phyloP scores from a whole-genome alignment of 2,797 vertebrate species.

The Poeciliopsis infans region DNA sequence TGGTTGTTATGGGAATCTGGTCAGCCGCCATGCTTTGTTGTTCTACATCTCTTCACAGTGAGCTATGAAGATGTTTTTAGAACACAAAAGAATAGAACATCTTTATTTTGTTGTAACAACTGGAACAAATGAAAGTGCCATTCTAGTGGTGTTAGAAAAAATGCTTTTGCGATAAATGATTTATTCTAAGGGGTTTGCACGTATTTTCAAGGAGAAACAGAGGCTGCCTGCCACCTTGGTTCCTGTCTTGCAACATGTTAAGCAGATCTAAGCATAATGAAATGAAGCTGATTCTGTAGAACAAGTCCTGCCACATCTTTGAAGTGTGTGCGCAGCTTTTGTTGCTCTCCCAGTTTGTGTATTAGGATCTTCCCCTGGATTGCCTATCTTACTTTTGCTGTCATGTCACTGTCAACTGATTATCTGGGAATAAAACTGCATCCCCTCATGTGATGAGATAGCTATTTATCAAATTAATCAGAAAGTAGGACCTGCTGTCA shows the following conservation, averaged over 20 bases:
- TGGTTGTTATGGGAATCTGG: not conserved
- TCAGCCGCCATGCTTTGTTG: not conserved
- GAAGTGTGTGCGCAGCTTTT: not conserved
- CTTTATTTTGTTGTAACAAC: not conserved
- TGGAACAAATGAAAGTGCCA: not conserved
- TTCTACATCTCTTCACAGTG: not conserved
- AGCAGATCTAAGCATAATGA: not conserved
- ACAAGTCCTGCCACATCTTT: not conserved
- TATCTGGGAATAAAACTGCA: not conserved
- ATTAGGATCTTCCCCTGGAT: not conserved
- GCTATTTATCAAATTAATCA: not conserved
- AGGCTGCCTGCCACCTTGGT: not conserved
- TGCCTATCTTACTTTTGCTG: not conserved
- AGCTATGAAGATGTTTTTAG: not conserved
- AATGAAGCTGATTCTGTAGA: not conserved
- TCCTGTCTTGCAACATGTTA: not conserved
- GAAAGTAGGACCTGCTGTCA: not conserved
- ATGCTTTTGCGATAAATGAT: not conserved
- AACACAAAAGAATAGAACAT: not conserved
- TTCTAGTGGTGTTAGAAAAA: not conserved
- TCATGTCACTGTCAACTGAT: not conserved
- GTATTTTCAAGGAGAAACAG: not conserved
- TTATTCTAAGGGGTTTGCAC: not conserved
- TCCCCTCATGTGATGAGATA: not conserved
- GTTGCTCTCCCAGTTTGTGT: not conserved